Evolutionary conservation across 2,888 invertebrate genomes (phyloP).

Genomic region (Diaprepes abbreviatus): DNA sequence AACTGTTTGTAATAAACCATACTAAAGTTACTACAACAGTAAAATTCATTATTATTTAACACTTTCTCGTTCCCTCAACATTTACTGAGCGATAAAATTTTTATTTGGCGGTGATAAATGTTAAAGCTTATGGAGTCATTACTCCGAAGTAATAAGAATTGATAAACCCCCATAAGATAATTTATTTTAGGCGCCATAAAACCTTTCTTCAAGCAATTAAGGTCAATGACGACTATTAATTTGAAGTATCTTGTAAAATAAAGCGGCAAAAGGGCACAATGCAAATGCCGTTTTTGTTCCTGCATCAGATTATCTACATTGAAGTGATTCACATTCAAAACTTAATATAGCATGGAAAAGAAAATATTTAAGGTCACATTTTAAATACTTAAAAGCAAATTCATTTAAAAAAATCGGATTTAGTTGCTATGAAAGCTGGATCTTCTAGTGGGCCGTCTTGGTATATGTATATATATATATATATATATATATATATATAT

Average conservation of each 20-base stretch:
- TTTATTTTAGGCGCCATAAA: slow-evolving; percentile 9
- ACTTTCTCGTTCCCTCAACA: too few relatives aligned
- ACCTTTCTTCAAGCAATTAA: slow-evolving; percentile 7
- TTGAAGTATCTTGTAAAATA: slow-evolving; percentile 9
- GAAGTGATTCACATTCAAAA: background rate
- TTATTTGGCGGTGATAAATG: background rate
- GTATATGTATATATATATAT: too few relatives aligned
- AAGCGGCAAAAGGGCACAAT: slow-evolving; percentile 8
- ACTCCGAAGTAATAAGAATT: background rate
- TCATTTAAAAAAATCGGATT: too few relatives aligned
- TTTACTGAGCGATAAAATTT: background rate
- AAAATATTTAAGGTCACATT: too few relatives aligned
- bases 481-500: too few relatives aligned
- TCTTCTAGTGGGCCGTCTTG: too few relatives aligned
- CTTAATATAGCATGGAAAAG: too few relatives aligned
- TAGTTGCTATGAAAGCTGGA: too few relatives aligned
- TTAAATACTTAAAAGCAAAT: too few relatives aligned
- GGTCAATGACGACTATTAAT: slow-evolving; percentile 12
- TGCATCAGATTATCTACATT: background rate
- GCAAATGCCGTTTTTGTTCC: slow-evolving; percentile 1
- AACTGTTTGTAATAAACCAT: too few relatives aligned
- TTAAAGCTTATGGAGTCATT: background rate
- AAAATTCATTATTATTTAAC: too few relatives aligned
- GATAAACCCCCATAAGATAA: slow-evolving; percentile 7
- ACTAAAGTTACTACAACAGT: too few relatives aligned